Conservation (phyloP, 2,797 vertebrate species). For the Huso huso region DNA sequence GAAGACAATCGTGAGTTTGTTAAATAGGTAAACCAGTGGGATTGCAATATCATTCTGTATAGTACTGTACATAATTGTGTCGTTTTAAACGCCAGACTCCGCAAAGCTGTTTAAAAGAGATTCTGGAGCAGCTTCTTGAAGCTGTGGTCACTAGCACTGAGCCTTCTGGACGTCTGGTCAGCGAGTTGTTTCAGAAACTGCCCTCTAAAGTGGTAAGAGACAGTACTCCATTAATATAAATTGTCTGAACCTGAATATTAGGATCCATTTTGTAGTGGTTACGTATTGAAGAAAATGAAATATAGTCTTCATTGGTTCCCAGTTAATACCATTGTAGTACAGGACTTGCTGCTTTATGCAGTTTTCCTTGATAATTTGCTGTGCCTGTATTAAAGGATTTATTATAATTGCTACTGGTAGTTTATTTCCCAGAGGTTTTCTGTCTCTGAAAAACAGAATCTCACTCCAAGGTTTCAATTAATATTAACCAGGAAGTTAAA, state of each 20-base stretch:
- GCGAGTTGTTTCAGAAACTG: constrained; percentile 96
- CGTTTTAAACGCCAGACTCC: constrained; percentile 54
- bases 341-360: no score
- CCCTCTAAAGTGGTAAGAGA: constrained; percentile 81
- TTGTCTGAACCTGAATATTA: no score
- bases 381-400: no score
- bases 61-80: neutral
- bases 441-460: constrained; percentile 14
- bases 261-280: no score
- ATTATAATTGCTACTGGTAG: no score
- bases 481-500: no score
- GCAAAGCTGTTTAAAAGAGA: constrained; percentile 79
- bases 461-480: no score
- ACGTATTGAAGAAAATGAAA: no score
- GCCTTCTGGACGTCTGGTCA: constrained; percentile 81
- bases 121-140: constrained; percentile 90
- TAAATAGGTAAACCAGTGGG: neutral
- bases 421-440: neutral
- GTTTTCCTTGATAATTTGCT: no score
- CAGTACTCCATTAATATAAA: no score
- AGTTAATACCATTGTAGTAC: no score
- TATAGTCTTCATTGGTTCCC: no score
- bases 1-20: neutral
- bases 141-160: constrained; percentile 79
- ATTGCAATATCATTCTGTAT: neutral